Percentiles rank a stretch among this genome's conserved stretches.
phyloP scores from a whole-genome alignment of 2,888 invertebrate genomes.

The Tubulanus polymorphus region DNA sequence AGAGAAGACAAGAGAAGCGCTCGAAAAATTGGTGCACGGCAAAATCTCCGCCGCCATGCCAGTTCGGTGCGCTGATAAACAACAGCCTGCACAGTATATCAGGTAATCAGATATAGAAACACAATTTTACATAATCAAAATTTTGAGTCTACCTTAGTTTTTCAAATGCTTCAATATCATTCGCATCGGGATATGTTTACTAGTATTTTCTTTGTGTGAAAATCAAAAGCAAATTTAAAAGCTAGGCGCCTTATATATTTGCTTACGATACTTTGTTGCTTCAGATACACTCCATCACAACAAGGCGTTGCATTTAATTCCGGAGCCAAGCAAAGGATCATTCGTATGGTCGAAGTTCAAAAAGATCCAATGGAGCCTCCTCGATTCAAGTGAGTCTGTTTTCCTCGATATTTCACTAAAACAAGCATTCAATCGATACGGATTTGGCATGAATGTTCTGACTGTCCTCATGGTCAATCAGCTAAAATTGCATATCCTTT shows the following conservation, averaged over 20 bases:
- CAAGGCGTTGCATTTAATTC: slow-evolving; percentile 93
- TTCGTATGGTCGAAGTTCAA: slow-evolving; percentile 89
- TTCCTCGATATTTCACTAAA: too few species aligned
- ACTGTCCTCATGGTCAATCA: too few species aligned
- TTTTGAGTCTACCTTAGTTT: too few species aligned
- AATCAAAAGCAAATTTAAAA: too few species aligned
- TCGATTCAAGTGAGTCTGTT: slow-evolving; percentile 69
- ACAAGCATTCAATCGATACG: too few species aligned
- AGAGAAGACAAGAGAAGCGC: slow-evolving; percentile 79
- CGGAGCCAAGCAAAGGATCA: slow-evolving; percentile 95
- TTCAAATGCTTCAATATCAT: too few species aligned
- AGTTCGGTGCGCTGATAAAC: slow-evolving; percentile 89
- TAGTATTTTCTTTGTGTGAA: too few species aligned
- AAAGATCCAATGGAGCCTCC: slow-evolving; percentile 99
- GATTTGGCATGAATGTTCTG: too few species aligned
- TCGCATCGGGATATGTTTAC: too few species aligned
- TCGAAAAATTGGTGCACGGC: slow-evolving; percentile 71
- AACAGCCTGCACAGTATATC: slow-evolving; percentile 91
- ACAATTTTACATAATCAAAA: too few species aligned
- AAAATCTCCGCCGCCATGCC: slow-evolving; percentile 97
- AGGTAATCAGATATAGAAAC: too few species aligned
- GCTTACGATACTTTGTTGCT: slow-evolving; percentile 16
- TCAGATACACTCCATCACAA: slow-evolving; percentile 88
- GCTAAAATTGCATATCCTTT: not conserved
- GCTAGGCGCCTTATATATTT: too few species aligned